These are phyloP conservation scores for Thamnophis elegans DNA, from an alignment of 2,797 vertebrate species.

Conservation along the genomic window DNA sequence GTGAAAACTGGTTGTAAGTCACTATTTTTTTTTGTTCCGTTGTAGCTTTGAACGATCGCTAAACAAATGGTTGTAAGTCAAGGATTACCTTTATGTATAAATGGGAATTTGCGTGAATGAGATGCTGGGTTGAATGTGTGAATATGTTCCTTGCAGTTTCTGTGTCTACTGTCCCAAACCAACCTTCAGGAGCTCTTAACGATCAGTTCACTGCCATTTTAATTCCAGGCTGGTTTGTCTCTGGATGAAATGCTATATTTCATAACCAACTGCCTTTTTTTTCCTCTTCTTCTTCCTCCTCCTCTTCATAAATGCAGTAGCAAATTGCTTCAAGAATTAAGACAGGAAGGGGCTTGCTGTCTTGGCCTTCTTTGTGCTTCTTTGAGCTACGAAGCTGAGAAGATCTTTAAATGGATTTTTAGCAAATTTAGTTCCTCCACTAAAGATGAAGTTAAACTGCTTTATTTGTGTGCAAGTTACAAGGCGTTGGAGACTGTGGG, in stretches of 20 bases:
- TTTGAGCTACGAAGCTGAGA: conserved; percentile 95
- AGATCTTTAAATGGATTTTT: conserved; percentile 99
- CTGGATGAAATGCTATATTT: conserved; percentile 26
- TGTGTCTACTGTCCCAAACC: not conserved
- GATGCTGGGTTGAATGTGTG: not conserved
- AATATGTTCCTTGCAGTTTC: not conserved
- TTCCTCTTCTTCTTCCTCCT: conserved; percentile 29
- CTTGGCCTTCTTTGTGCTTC: conserved; percentile 93
- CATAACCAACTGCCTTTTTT: conserved; percentile 32
- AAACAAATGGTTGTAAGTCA: not conserved
- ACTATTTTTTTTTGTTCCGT: not conserved
- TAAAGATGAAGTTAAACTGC: conserved; percentile 95
- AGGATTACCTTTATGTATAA: not conserved
- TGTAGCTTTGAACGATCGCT: not conserved
- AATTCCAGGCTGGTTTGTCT: not conserved
- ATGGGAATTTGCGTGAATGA: not conserved
- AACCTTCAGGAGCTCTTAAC: not conserved
- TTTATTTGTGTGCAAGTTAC: conserved; percentile 92
- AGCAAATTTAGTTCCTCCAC: conserved; percentile 88
- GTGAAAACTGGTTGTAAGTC: not conserved
- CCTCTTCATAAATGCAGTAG: conserved; percentile 78
- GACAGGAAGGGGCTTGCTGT: conserved; percentile 93
- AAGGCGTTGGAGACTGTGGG: conserved; percentile 93
- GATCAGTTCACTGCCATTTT: not conserved
- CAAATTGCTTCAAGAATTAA: conserved; percentile 95